Percentiles rank a stretch among this genome's conserved stretches.
These are phyloP conservation scores for Ammospiza caudacuta DNA, from an alignment of 2,113 vertebrate species.

Conservation along the genomic window DNA sequence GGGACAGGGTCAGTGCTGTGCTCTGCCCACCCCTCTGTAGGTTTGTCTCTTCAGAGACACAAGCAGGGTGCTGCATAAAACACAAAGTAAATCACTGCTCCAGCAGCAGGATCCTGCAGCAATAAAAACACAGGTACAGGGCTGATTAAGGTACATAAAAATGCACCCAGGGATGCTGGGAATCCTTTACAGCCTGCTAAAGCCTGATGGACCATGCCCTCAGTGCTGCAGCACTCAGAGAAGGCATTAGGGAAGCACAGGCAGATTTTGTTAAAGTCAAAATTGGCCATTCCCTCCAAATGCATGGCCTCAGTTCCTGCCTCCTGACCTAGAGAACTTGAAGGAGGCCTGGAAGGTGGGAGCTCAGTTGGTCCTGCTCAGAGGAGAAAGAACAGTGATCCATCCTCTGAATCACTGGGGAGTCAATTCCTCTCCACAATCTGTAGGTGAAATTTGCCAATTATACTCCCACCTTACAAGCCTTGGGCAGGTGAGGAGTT, in stretches of 20 bases:
- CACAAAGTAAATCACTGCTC: neutral
- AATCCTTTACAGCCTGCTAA: neutral
- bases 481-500: neutral
- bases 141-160: neutral
- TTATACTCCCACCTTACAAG: neutral
- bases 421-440: neutral
- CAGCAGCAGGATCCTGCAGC: neutral
- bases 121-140: neutral
- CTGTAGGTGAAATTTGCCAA: neutral
- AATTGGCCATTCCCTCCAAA: accelerated
- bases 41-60: neutral
- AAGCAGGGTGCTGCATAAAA: neutral
- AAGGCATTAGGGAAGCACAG: neutral
- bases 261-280: neutral
- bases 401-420: neutral
- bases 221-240: neutral
- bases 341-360: neutral
- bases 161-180: neutral
- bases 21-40: neutral
- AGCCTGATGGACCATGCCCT: neutral
- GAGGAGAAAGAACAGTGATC: neutral
- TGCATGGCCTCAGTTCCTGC: neutral
- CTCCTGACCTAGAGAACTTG: neutral
- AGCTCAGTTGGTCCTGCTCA: neutral
- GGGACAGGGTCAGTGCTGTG: neutral